A percentile compares a stretch with the other conserved stretches of the same genome.
Conservation (phyloP, 2,888 invertebrate species). For the Hecatera dysodea region DNA sequence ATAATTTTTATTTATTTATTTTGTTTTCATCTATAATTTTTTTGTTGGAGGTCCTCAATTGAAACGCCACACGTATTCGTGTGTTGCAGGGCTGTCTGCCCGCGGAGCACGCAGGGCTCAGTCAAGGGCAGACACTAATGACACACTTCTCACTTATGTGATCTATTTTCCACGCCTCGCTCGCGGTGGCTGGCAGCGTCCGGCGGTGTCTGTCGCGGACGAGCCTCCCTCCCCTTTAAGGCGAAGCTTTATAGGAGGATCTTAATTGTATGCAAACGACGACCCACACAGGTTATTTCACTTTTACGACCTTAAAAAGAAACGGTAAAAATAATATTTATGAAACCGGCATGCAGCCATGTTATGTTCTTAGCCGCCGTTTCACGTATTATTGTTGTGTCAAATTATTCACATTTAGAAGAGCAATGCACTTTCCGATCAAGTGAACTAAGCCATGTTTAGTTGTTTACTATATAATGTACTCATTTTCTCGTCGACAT, state of each 20-base stretch:
- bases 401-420: not conserved
- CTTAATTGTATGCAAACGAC: no score
- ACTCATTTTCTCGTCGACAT: no score
- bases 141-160: not conserved
- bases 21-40: no score
- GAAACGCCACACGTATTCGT: not conserved
- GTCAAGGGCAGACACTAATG: not conserved
- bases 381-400: not conserved
- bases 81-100: not conserved
- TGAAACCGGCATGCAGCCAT: not conserved
- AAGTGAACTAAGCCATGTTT: no score
- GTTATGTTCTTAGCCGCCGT: not conserved
- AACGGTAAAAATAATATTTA: not conserved
- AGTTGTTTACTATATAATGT: no score
- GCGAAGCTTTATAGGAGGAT: no score
- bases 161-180: not conserved
- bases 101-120: not conserved
- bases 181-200: no score
- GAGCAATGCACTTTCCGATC: no score
- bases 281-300: no score
- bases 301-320: not conserved
- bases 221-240: no score
- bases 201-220: no score
- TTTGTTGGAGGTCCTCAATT: not conserved
- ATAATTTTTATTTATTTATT: no score